Percentiles rank a stretch among this genome's conserved stretches.
Conservation (phyloP, 2,113 vertebrate genomes). For the Hystrix cristata region DNA sequence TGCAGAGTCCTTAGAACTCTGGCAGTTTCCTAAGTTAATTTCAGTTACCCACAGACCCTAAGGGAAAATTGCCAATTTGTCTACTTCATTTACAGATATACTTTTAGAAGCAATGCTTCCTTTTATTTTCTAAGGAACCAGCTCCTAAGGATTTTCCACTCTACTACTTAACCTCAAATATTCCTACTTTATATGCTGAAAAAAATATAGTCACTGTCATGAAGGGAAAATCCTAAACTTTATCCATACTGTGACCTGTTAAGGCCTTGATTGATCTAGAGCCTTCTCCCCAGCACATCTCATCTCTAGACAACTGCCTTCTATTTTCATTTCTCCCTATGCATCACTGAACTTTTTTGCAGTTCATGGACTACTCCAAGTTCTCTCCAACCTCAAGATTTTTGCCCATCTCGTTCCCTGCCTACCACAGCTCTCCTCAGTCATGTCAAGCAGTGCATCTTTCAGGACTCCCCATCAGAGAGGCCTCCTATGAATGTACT, state of each 20-base stretch:
- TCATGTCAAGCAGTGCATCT: not conserved
- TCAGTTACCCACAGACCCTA: not conserved
- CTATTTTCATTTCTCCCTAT: not conserved
- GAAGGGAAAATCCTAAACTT: not conserved
- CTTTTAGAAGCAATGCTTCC: not conserved
- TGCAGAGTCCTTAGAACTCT: not conserved
- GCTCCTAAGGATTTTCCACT: not conserved
- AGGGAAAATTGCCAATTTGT: not conserved
- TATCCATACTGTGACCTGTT: not conserved
- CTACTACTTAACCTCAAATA: not conserved
- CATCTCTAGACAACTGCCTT: not conserved
- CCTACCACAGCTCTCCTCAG: not conserved
- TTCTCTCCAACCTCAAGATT: not conserved
- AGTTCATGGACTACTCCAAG: not conserved
- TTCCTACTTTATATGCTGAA: not conserved
- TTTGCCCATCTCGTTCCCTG: not conserved
- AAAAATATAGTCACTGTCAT: not conserved
- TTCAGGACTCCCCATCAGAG: not conserved
- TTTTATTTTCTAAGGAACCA: not conserved
- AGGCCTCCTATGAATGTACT: not conserved
- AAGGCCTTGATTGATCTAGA: not conserved
- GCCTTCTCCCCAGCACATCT: not conserved
- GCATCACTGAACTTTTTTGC: not conserved
- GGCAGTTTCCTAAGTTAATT: not conserved
- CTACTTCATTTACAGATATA: not conserved